Conservation (phyloP, 2,113 vertebrate species). For the Meriones unguiculatus region DNA sequence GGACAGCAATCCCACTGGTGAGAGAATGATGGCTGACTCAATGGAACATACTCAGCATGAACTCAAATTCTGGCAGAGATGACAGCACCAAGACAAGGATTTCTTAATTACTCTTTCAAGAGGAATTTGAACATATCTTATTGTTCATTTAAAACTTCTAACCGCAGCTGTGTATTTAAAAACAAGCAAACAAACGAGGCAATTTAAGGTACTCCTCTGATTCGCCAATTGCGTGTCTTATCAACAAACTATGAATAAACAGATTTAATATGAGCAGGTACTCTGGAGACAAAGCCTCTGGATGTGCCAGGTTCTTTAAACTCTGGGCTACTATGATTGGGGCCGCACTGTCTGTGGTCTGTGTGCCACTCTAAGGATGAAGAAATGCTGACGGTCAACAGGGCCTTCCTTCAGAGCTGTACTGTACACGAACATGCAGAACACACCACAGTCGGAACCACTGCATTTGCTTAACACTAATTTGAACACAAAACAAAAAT, state of each 20-base stretch:
- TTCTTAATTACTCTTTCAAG: constrained; percentile 63
- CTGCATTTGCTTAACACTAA: constrained; percentile 65
- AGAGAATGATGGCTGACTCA: constrained; percentile 67
- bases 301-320: constrained; percentile 48
- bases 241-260: constrained; percentile 59
- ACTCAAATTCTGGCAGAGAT: constrained; percentile 72
- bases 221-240: constrained; percentile 47
- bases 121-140: constrained; percentile 36
- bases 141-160: constrained; percentile 58
- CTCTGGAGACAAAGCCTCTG: constrained; percentile 38
- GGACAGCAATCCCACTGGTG: constrained; percentile 57
- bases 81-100: constrained; percentile 53
- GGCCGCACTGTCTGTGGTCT: constrained; percentile 39
- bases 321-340: not conserved
- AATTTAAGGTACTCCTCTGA: constrained; percentile 8
- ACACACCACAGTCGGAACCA: constrained; percentile 18
- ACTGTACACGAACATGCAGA: not conserved
- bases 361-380: constrained; percentile 10
- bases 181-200: constrained; percentile 49
- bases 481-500: constrained; percentile 67
- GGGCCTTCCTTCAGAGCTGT: constrained; percentile 9
- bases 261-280: constrained; percentile 4
- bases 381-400: not conserved
- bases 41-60: constrained; percentile 61
- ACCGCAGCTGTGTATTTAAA: constrained; percentile 9